phyloP scores from a whole-genome alignment of 2,888 invertebrate species.

The Cosmopolites sordidus region DNA sequence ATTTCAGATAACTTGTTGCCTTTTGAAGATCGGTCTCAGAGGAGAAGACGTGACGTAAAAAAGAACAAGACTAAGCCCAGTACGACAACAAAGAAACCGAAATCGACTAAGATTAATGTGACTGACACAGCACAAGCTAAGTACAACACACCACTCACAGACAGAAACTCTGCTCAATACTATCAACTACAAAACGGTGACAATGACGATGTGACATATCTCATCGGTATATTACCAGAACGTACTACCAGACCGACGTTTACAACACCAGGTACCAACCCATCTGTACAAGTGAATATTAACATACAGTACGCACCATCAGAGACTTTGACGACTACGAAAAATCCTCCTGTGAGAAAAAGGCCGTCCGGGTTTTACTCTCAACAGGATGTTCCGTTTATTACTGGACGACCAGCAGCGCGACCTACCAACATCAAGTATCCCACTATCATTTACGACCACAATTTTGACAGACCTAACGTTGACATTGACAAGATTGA shows the following conservation, averaged over 20 bases:
- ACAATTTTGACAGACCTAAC: neutral
- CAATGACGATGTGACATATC: slow-evolving; percentile 30
- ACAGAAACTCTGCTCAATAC: slow-evolving; percentile 13
- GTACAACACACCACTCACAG: neutral
- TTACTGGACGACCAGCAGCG: slow-evolving; percentile 28
- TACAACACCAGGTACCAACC: neutral
- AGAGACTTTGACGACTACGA: slow-evolving; percentile 20
- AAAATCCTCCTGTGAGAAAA: slow-evolving; percentile 17
- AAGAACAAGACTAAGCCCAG: neutral
- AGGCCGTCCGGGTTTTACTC: slow-evolving; percentile 18
- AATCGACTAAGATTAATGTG: neutral
- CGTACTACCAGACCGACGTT: slow-evolving; percentile 12
- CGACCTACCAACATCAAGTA: slow-evolving; percentile 10
- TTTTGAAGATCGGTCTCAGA: slow-evolving; percentile 10
- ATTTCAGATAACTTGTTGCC: slow-evolving; percentile 24
- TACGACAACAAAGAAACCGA: slow-evolving; percentile 8
- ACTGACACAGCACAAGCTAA: neutral
- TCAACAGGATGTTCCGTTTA: slow-evolving; percentile 12
- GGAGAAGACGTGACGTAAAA: neutral
- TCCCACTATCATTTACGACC: slow-evolving; percentile 11
- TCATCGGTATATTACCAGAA: slow-evolving; percentile 26
- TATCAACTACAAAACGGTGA: slow-evolving; percentile 20
- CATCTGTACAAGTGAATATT: slow-evolving; percentile 38
- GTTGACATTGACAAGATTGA: neutral
- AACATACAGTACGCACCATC: slow-evolving; percentile 38